Base-by-base conservation (phyloP, 2,888 invertebrate species). In the Syrista parreyssii region DNA sequence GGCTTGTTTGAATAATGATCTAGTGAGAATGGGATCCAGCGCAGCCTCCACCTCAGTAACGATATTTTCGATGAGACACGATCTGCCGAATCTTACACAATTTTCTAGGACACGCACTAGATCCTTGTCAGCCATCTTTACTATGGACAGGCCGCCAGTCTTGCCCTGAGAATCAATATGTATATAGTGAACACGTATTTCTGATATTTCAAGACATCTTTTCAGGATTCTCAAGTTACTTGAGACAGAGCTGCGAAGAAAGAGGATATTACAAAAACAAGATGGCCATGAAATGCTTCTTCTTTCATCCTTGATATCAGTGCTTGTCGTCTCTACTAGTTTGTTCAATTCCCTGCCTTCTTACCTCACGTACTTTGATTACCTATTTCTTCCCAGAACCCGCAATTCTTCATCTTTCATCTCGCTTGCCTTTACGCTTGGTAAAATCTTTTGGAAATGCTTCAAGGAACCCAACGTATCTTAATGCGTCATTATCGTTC, bases 11-110 rank as follows among this genome's bases (percentile, higher is more conserved):
- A 96, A 98, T 4, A 96, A 95, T 89, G 96, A 96, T 76, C 95
- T 94, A 91, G 95, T 92, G 0, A 98, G 92, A 4, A 98, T 94
- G 0, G 97, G 96, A 88, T 98, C 97, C 4, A 98, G 90, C 0
- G 97, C 95, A 0, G 98, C 97, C 88, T 98, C 98, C 23, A 98
- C 89, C 79, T 97, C 97, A 82, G 95, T 95, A 0, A 95, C 95
- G 0, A 98, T 95, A 88, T 97, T 97, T 90, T 98, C 98, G 84
- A 98, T 93, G 4, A 98, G 93, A 80, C 94, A 94, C 9, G 94
- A 95, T 86, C 95, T 95, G 1, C 98, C 94, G 90, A 96, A 94
- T 84, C 96, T 94, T 75, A 96, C 92, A 0, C 95, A 94, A 75
- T 95, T 94, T 83, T 96, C 95, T 75, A 96, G 92, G 84, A 94